Conservation (phyloP, 2,797 vertebrate genomes). For the Syngnathus acus region DNA sequence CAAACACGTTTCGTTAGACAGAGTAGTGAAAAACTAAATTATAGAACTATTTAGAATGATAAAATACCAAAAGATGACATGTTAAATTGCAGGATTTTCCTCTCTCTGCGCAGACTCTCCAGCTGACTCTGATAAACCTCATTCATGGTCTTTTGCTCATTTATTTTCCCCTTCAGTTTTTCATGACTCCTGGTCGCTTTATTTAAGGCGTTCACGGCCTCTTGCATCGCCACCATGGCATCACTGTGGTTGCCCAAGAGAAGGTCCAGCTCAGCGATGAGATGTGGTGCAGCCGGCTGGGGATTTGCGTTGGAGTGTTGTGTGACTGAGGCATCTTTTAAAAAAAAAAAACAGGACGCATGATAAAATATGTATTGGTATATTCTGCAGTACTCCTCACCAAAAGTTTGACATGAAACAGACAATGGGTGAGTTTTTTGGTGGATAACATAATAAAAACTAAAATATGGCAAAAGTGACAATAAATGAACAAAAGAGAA, state of each 20-base stretch:
- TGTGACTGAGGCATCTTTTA: constrained; percentile 34
- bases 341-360: not conserved
- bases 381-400: too few relatives aligned
- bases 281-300: constrained; percentile 14
- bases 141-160: constrained; percentile 15
- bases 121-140: constrained; percentile 19
- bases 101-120: constrained; percentile 19
- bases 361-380: too few relatives aligned
- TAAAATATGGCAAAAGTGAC: too few relatives aligned
- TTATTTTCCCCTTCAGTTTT: constrained; percentile 7
- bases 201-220: constrained; percentile 15
- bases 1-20: not conserved
- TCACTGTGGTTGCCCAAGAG: constrained; percentile 39
- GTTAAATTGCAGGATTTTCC: constrained; percentile 16
- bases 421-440: too few relatives aligned
- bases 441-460: too few relatives aligned
- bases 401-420: too few relatives aligned
- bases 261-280: constrained; percentile 27
- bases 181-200: constrained; percentile 1
- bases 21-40: not conserved
- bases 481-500: too few relatives aligned
- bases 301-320: constrained; percentile 15
- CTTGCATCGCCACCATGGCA: constrained; percentile 18
- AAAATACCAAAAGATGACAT: constrained; percentile 17
- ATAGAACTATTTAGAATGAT: not conserved